phyloP scores from a whole-genome alignment of 2,888 invertebrate genomes.

The Pseudanteris insignis region DNA sequence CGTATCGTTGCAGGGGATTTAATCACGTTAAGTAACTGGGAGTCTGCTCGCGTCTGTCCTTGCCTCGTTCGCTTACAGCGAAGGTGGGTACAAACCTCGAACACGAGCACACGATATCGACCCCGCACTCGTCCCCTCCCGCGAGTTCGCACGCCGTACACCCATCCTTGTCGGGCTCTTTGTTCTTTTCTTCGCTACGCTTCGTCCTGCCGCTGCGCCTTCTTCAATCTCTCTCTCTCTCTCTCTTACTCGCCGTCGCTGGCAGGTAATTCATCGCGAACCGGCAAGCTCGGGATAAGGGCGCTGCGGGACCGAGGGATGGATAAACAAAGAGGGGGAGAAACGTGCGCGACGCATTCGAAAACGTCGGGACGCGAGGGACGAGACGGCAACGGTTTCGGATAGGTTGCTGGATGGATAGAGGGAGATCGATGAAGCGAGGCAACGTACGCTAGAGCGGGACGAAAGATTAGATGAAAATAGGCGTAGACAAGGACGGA shows the following conservation, averaged over 20 bases:
- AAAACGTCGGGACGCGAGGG: slow-evolving; percentile 10
- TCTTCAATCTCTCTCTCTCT: slow-evolving; percentile 21
- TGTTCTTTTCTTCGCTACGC: slow-evolving; percentile 30
- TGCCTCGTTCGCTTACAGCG: slow-evolving; percentile 2
- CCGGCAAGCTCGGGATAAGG: slow-evolving; percentile 18
- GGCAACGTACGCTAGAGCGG: no score
- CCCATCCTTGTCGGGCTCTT: slow-evolving; percentile 35
- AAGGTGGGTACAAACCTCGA: slow-evolving; percentile 26
- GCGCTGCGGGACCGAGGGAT: neutral
- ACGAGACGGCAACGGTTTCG: no score
- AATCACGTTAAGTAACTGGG: slow-evolving; percentile 38
- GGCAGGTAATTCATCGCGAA: slow-evolving; percentile 40
- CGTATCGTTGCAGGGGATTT: slow-evolving; percentile 16
- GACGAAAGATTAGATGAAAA: no score
- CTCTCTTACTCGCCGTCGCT: no score
- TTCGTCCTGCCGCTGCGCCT: slow-evolving; percentile 12
- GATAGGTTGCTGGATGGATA: neutral
- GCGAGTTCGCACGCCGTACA: slow-evolving; percentile 19
- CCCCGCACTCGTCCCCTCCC: slow-evolving; percentile 4
- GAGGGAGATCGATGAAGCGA: neutral
- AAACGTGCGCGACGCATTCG: slow-evolving; percentile 29
- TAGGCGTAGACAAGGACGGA: neutral
- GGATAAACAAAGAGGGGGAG: neutral
- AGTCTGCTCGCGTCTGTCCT: slow-evolving; percentile 10
- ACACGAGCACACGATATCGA: slow-evolving; percentile 33